phyloP scores from a whole-genome alignment of 2,888 invertebrate genomes.

The Lypha dubia region DNA sequence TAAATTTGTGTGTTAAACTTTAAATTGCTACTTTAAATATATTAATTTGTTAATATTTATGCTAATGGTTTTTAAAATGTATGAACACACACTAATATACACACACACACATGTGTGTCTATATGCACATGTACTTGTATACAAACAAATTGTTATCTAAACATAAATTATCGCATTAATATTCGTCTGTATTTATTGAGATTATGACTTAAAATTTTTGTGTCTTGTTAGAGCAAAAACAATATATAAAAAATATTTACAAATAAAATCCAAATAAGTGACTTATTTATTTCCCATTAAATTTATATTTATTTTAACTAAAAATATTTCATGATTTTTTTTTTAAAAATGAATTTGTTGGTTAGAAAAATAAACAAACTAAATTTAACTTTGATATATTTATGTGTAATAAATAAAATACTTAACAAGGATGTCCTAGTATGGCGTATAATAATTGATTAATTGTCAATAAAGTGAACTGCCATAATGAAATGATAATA shows the following conservation, averaged over 20 bases:
- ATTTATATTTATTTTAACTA: background rate
- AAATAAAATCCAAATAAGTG: slow-evolving; percentile 44
- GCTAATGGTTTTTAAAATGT: slow-evolving; percentile 53
- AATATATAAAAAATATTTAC: background rate
- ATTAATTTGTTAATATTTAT: slow-evolving; percentile 65
- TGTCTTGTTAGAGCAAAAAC: background rate
- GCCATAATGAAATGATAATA: no score
- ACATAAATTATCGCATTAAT: slow-evolving; percentile 56
- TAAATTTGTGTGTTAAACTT: slow-evolving; percentile 47
- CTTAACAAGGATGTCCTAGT: background rate
- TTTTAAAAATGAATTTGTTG: background rate
- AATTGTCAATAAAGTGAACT: no score
- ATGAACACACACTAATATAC: background rate
- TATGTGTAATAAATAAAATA: slow-evolving; percentile 13
- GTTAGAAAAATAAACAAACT: background rate
- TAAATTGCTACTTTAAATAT: slow-evolving; percentile 53
- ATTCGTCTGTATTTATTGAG: slow-evolving; percentile 21
- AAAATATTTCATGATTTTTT: background rate
- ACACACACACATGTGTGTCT: background rate
- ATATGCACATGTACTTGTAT: no score
- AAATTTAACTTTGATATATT: background rate
- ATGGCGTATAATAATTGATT: no score
- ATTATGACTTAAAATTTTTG: slow-evolving; percentile 38
- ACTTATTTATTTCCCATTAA: slow-evolving; percentile 47
- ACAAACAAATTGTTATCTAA: slow-evolving; percentile 37